Conservation (phyloP, 2,113 vertebrate genomes). For the Psittacara wagleri region DNA sequence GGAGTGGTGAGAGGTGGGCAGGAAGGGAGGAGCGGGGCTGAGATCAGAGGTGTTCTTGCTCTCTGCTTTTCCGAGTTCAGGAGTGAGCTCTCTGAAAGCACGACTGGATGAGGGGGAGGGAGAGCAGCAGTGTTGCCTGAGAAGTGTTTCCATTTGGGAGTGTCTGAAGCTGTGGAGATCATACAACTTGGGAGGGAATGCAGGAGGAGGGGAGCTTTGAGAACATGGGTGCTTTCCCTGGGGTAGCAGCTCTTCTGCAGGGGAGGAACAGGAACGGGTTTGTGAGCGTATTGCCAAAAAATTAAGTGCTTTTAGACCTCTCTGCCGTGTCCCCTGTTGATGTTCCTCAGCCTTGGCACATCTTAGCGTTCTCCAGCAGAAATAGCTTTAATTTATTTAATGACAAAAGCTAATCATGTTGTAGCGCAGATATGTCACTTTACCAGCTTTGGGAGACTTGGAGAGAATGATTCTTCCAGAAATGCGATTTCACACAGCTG, state of each 20-base stretch:
- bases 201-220: background rate
- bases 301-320: background rate
- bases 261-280: rapidly evolving
- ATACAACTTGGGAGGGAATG: background rate
- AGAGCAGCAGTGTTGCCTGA: background rate
- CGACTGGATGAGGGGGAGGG: rapidly evolving
- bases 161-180: background rate
- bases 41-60: background rate
- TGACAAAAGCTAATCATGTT: constrained; percentile 19
- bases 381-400: constrained; percentile 36
- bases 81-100: background rate
- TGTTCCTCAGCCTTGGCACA: background rate
- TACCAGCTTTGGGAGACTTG: background rate
- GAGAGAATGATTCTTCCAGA: background rate
- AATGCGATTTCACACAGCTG: background rate
- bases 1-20: background rate
- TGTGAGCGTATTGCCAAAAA: background rate
- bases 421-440: background rate
- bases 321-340: background rate
- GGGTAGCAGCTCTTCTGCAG: background rate
- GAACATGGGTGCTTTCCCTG: rapidly evolving
- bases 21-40: background rate
- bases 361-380: background rate
- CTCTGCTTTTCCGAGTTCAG: background rate
- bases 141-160: background rate